Evolutionary conservation across 1,140 invertebrate genomes (phyloP), one percentile per base, ranked within the genome.

Genomic region (Zaprionus africanus): DNA sequence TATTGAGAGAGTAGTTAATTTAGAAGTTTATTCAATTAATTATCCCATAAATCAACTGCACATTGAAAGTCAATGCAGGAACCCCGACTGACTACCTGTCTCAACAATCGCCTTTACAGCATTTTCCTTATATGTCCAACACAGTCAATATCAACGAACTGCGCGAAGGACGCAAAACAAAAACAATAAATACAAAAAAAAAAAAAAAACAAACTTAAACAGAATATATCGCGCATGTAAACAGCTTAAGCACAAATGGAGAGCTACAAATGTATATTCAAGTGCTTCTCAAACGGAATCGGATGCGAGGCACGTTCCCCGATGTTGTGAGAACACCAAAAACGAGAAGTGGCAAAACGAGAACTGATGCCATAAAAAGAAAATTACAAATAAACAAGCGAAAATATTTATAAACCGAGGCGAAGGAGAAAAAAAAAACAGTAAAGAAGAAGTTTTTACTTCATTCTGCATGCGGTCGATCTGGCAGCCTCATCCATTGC

Each of bases 241-340:
- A 61, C 34, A 61, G 24, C 38, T 43, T 41, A 58, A 59, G 31
- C 66, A 31, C 61, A 79, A 38, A 64, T 76, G 60, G 59, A n/a
- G 66, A 66, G 61, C 46, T 65, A 51, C 31, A 34, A 54, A 53
- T 69, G 11, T 68, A 12, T 51, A 13, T 12, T 67, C 13, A 72
- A 64, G 67, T 70, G 67, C 34, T 53, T 58, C 31, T 24, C 54
- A n/a, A 66, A 34, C 51, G 49, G 67, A 73, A 77, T 71, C 19
- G 69, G 63, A 87, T 77, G 56, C 84, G 66, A 88, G 84, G 76
- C 83, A 87, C 83, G 83, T 87, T 87, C 65, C 72, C 31, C 31
- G 31, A 77, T 77, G 78, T 85, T 81, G 73, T 41, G 51, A 71
- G 76, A 71, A 59, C 62, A 51, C 82, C 69, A 70, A 60, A 79